Conservation (phyloP, 2,888 invertebrate species). For the Lochmaea crataegi region DNA sequence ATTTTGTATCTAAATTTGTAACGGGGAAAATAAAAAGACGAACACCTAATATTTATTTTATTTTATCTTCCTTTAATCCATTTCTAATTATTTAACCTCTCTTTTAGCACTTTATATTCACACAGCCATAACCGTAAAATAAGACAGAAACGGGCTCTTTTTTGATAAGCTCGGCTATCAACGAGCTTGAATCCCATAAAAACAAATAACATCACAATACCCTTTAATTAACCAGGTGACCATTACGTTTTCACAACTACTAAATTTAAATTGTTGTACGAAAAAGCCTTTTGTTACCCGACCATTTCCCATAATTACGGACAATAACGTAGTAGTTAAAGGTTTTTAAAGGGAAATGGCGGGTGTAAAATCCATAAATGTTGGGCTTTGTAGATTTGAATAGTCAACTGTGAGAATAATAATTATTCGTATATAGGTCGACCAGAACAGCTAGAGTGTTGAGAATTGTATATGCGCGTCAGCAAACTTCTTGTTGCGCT, state of each 20-base stretch:
- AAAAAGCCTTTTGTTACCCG: constrained; percentile 60
- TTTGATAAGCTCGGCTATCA: constrained; percentile 33
- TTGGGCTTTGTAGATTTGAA: too few relatives aligned
- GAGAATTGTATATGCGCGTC: too few relatives aligned
- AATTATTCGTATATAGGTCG: too few relatives aligned
- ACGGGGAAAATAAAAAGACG: too few relatives aligned
- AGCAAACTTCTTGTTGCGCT: too few relatives aligned
- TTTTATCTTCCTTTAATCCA: constrained; percentile 6
- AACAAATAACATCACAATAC: constrained; percentile 55
- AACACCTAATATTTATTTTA: neutral
- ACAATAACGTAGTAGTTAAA: neutral
- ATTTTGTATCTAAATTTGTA: too few relatives aligned
- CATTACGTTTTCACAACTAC: constrained; percentile 60
- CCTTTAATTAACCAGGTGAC: constrained; percentile 59
- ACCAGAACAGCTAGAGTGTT: too few relatives aligned
- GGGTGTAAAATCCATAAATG: too few relatives aligned
- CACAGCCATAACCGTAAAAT: constrained; percentile 8
- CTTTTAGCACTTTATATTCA: constrained; percentile 15
- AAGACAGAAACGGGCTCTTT: constrained; percentile 1
- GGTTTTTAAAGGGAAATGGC: neutral
- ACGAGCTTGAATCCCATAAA: constrained; percentile 37
- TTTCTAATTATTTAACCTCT: constrained; percentile 20
- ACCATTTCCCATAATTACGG: constrained; percentile 58
- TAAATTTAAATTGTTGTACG: constrained; percentile 66
- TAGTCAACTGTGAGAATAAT: too few relatives aligned